Base-by-base conservation (phyloP, 2,113 vertebrate genomes). In the Campylorhamphus procurvoides region DNA sequence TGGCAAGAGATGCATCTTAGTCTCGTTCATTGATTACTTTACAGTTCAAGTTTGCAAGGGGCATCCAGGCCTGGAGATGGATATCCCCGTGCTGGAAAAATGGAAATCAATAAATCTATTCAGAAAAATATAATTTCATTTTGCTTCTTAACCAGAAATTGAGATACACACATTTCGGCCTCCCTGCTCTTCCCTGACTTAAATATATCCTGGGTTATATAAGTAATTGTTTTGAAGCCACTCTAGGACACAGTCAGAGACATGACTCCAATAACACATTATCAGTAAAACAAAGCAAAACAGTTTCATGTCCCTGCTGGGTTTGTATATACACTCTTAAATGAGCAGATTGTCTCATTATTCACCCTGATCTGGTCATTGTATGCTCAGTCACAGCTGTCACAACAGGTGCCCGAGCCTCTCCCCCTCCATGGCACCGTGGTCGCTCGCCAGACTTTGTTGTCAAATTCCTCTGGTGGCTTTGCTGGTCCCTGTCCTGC, bases 271-370 rank as follows among this genome's bases (percentile, higher is more conserved):
- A 96, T 95, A 96, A 97, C 90, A 96, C 76, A 96, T 95, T 94
- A 93, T 90, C 90, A 95, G 94, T 97, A 96, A 96, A 96, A 96
- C 93, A 97, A 96, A 97, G 92, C 92, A 96, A 96, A 96, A 92
- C 88, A 93, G 93, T 96, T 96, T 94, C 69, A 94, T 69, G 88
- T 89, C 81, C 93, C 92, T 75, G 92, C 95, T 95, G 92, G 85
- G 91, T 96, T 96, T 96, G 91, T 95, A 89, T 95, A 94, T 80
- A 91, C 94, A 80, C 86, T 94, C 87, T 91, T 92, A 97, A 96
- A 95, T 78, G 92, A 96, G 92, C 95, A 96, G 89, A 96, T 96
- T 93, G 92, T 87, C 87, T 96, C 83, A 69, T 94, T 94, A 92
- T 92, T 93, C 93, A 67, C 83, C 86, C 92, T 94, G 90, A 96